Evolutionary conservation across 2,797 vertebrate genomes (phyloP).

Genomic region (Triplophysa bombifrons): DNA sequence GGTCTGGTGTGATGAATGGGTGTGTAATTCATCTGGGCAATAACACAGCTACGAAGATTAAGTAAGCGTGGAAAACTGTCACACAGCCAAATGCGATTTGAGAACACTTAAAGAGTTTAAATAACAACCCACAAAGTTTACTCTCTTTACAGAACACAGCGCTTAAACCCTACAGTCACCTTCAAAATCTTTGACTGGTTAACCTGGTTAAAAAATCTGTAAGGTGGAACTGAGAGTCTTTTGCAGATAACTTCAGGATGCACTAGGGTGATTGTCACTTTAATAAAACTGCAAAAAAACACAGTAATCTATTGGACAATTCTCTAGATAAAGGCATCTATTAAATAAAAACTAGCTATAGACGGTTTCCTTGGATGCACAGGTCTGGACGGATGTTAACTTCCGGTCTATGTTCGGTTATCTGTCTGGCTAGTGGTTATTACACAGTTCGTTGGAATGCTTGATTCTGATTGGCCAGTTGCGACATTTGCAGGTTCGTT

Average conservation of each 20-base stretch:
- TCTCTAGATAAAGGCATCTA: not conserved
- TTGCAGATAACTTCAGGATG: not conserved
- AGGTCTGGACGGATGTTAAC: too few species aligned
- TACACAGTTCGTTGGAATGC: too few species aligned
- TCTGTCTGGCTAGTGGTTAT: too few species aligned
- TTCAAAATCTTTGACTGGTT: not conserved
- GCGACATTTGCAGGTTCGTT: too few species aligned
- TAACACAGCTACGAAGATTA: not conserved
- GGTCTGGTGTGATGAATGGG: conserved; percentile 5
- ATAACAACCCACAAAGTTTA: conserved; percentile 12
- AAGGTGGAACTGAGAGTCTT: conserved; percentile 12
- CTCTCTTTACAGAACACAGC: not conserved
- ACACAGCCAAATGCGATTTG: conserved; percentile 9
- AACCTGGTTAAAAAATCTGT: conserved; percentile 39
- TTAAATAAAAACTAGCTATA: not conserved
- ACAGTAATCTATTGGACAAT: not conserved
- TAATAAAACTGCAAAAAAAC: too few species aligned
- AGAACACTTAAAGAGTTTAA: conserved; percentile 12
- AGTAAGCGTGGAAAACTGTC: conserved; percentile 28
- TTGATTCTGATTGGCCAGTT: too few species aligned
- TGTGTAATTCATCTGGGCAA: conserved; percentile 15
- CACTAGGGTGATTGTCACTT: too few species aligned
- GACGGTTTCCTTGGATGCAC: too few species aligned
- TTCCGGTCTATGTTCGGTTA: too few species aligned
- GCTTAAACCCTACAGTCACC: conserved; percentile 17